Base-by-base conservation (phyloP, 2,888 invertebrate genomes). In the Fragum sueziense region DNA sequence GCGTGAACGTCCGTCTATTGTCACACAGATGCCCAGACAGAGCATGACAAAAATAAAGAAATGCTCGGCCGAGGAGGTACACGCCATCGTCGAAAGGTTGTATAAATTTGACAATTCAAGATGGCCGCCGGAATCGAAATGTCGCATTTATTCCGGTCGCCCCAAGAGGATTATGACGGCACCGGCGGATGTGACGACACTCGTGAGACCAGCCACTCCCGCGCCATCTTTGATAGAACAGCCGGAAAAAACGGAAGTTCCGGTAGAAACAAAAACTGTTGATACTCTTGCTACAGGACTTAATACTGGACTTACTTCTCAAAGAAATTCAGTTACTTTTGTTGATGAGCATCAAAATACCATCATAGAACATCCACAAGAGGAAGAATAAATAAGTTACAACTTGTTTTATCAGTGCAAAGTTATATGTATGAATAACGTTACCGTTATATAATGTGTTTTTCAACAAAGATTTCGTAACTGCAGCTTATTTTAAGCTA, bases 11-110 rank as follows among this genome's bases (percentile, higher is more conserved):
- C 85, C 86, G 6, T 76, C 80, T 11, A 82, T 86, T 7, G 87
- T 87, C 11, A 71, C 82, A 0, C 75, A 77, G 25, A 70, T 85
- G 22, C 85, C 87, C 20, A 73, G 87, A 27, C 86, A 87, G 65
- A 84, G 84, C n/a, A 86, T 87, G 87, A 62, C 77, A 1, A 74
- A 71, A 31, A 70, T 87, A 2, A 86, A 86, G 72, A 87, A 87
- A 59, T 87, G 87, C 41, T 76, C 85, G 0, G 82, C 87, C 1
- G 83, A 86, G 25, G 85, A 88, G 73, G 88, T 88, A 4, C 86
- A 88, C 61, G 85, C 87, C n/a, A 87, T 88, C 29, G 87, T 88
- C 0, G 87, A 88, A 65, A 68, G 88, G 34, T 73, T 87, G 33
- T 87, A 85, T 65, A 79, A 61, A 34, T 84, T 79, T 80, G 84